Evolutionary conservation across 1,140 invertebrate genomes (phyloP), one percentile per base, ranked within the genome.

Genomic region (Bombus breviceps): DNA sequence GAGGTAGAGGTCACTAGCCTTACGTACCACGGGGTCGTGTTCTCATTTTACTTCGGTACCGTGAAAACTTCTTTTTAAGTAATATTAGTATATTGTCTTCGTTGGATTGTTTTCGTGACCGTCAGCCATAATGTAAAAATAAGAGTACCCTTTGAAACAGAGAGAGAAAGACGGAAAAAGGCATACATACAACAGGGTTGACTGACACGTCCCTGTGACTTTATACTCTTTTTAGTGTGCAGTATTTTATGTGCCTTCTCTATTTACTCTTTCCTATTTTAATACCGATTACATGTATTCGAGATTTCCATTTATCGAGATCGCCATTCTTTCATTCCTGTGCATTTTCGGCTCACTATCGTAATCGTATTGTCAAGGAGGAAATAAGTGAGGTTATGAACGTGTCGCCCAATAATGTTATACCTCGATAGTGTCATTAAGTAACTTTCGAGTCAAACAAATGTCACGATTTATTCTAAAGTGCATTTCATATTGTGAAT

Each of bases 1-100:
- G 68, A 79, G 57, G 57, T 85, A 88, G 87, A 88, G 89, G 89
- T 90, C 89, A 90, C 86, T 87, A 90, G 86, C 89, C 89, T 90
- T 83, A 72, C 81, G 71, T 71, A 83, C 64, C 72, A 78, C 76
- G 75, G 80, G 75, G 68, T 88, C 80, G 84, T 79, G 85, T 86
- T 88, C 85, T 86, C 85, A 57, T 88, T 81, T 82, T 78, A 82
- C 47, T 53, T 77, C 84, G 79, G 59, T 77, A 72, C 43, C 68
- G 84, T 88, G 81, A 66, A 80, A 73, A 75, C 37, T 81, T 71
- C 37, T 83, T 81, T 59, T 66, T 18, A 80, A 86, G 47, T 34
- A 41, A 53, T 59, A 68, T 72, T 34, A 72, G 28, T 77, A 76
- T 53, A 72, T 72, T 62, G 28, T 71, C 41, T 53, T 15, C 59